A percentile compares a stretch with the other conserved stretches of the same genome.
phyloP scores from a whole-genome alignment of 1,140 invertebrate genomes.

The Branchinecta lynchi region DNA sequence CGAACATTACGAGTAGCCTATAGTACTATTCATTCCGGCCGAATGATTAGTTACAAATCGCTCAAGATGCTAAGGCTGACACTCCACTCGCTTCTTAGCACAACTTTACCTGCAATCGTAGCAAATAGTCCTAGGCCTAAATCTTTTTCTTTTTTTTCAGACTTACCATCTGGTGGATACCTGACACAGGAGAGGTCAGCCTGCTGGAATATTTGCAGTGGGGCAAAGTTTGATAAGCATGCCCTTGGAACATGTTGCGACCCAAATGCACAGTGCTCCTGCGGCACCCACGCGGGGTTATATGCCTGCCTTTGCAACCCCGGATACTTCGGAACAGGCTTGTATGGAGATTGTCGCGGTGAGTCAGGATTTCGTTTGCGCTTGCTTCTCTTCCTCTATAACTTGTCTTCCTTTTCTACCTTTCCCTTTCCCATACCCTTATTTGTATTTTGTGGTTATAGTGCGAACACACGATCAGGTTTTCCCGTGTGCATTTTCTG shows the following conservation, averaged over 20 bases:
- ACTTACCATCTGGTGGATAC: constrained; percentile 44
- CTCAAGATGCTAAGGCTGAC: not conserved
- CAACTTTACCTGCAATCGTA: too few relatives aligned
- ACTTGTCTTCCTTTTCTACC: too few relatives aligned
- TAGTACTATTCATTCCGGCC: not conserved
- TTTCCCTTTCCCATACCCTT: too few relatives aligned
- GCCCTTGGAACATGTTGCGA: constrained; percentile 40
- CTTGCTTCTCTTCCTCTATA: too few relatives aligned
- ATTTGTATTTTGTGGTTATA: too few relatives aligned
- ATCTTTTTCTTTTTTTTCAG: constrained; percentile 33
- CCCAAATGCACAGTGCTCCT: constrained; percentile 42
- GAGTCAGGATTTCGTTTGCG: constrained; percentile 26
- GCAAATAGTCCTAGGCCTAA: too few relatives aligned
- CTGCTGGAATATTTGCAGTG: constrained; percentile 41
- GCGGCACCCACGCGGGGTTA: constrained; percentile 48
- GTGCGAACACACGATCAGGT: too few relatives aligned
- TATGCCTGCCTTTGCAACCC: constrained; percentile 47
- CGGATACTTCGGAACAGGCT: constrained; percentile 49
- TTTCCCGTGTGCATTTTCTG: too few relatives aligned
- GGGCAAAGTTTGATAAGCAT: constrained; percentile 18
- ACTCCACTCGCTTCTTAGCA: not conserved
- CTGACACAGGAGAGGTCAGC: constrained; percentile 33
- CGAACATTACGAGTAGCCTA: too few relatives aligned
- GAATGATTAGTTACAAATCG: constrained; percentile 14
- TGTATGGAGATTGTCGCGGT: constrained; percentile 43